Evolutionary conservation across 2,888 invertebrate genomes (phyloP).

Genomic region (Hanleya hanleyi): DNA sequence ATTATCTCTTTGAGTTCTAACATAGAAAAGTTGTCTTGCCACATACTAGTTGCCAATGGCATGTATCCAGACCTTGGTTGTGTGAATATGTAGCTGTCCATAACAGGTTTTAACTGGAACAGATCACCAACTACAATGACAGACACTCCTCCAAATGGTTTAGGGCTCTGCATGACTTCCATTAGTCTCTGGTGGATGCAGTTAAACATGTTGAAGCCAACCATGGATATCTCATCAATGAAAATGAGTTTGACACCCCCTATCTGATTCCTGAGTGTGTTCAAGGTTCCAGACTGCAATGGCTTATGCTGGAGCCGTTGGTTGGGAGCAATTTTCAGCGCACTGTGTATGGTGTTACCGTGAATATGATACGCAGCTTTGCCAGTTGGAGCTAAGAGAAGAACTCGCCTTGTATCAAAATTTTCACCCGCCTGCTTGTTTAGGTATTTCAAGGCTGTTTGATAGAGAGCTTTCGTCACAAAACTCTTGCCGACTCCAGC

Average conservation of each 20-base stretch:
- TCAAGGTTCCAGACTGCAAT: conserved; percentile 8
- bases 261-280: conserved; percentile 20
- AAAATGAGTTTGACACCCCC: conserved; percentile 14
- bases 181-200: conserved; percentile 21
- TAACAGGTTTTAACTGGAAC: conserved; percentile 38
- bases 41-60: conserved; percentile 29
- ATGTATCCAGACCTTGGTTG: conserved; percentile 7
- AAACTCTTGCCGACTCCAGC: conserved; percentile 44
- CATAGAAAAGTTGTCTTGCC: conserved; percentile 25
- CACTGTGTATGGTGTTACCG: conserved; percentile 23
- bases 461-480: conserved; percentile 39
- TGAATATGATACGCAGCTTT: conserved; percentile 24
- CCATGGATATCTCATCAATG: conserved; percentile 34
- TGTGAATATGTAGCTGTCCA: conserved; percentile 26
- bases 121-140: conserved; percentile 38
- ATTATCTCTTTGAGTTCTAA: conserved; percentile 34
- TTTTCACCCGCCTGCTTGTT: conserved; percentile 17
- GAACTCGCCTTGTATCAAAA: conserved; percentile 19
- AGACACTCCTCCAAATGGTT: conserved; percentile 16
- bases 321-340: conserved; percentile 21
- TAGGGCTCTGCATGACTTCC: neutral
- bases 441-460: conserved; percentile 26
- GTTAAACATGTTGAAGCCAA: conserved; percentile 24
- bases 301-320: conserved; percentile 15
- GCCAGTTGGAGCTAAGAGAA: conserved; percentile 22